Percentiles rank a stretch among this genome's conserved stretches.
These are phyloP conservation scores for Phortica variegata DNA, from an alignment of 1,140 invertebrate species.

Conservation along the genomic window DNA sequence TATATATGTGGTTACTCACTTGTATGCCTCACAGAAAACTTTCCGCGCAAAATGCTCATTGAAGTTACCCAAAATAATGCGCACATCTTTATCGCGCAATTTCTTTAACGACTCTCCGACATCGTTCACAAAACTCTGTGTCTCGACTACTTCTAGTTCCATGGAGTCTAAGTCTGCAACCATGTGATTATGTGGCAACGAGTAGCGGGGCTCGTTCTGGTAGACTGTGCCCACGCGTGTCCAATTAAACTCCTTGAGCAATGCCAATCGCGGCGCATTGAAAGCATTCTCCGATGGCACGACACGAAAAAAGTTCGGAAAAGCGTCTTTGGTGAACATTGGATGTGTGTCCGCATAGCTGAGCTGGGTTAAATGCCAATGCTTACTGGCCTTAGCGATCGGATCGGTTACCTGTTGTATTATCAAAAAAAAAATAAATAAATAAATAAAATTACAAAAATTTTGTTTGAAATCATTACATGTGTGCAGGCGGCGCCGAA, in stretches of 20 bases:
- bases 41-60: conserved; percentile 90
- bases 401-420: no score
- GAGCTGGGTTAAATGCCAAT: conserved; percentile 94
- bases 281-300: conserved; percentile 95
- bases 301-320: conserved; percentile 95
- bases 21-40: conserved; percentile 92
- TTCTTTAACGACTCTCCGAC: conserved; percentile 79
- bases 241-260: conserved; percentile 94
- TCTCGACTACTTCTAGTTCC: conserved; percentile 81
- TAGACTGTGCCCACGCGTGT: conserved; percentile 95
- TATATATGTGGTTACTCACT: conserved; percentile 53
- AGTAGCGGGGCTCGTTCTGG: conserved; percentile 93
- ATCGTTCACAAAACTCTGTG: conserved; percentile 93
- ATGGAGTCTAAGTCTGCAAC: conserved; percentile 83
- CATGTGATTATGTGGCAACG: conserved; percentile 88
- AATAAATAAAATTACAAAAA: no score
- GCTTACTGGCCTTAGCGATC: conserved; percentile 95
- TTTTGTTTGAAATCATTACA: no score
- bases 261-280: conserved; percentile 84
- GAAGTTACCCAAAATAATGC: conserved; percentile 96
- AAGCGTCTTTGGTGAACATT: conserved; percentile 92
- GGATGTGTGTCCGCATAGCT: conserved; percentile 98
- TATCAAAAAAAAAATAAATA: no score
- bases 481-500: conserved; percentile 96
- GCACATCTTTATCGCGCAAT: conserved; percentile 88